Conservation (phyloP, 92 coral and sea anemone genomes). For the Bergia sp. region DNA sequence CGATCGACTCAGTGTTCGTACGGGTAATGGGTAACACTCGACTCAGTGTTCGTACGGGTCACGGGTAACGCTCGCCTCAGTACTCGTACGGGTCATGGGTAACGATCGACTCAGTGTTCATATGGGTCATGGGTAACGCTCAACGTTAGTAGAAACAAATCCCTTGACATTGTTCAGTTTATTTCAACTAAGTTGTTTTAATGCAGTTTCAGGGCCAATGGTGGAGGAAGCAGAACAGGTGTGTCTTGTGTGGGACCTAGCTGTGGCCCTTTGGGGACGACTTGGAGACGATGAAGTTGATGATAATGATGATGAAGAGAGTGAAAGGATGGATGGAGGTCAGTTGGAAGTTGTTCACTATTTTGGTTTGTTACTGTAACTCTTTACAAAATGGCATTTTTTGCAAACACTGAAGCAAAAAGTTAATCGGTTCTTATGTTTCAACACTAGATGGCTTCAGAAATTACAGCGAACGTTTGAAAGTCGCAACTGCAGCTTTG, state of each 20-base stretch:
- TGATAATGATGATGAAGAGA: slow-evolving; percentile 35
- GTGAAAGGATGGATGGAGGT: background rate
- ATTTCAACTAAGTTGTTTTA: background rate
- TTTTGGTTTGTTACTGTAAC: too few species aligned
- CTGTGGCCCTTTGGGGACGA: slow-evolving; percentile 92
- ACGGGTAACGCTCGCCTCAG: slow-evolving; percentile 45
- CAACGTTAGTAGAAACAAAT: too few species aligned
- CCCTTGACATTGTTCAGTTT: too few species aligned
- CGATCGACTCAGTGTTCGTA: too few species aligned
- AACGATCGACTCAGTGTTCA: background rate
- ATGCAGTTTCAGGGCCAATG: slow-evolving; percentile 74
- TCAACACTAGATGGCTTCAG: too few species aligned
- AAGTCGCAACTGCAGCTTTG: too few species aligned
- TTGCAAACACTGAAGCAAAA: too few species aligned
- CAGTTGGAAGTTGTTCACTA: background rate
- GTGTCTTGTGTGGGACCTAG: slow-evolving; percentile 89
- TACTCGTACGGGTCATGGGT: background rate
- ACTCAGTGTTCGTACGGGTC: background rate
- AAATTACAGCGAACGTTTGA: too few species aligned
- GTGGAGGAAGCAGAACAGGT: slow-evolving; percentile 75
- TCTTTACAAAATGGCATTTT: background rate
- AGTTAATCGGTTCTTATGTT: too few species aligned
- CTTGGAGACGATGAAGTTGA: slow-evolving; percentile 55
- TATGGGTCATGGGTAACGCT: background rate
- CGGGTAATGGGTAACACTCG: too few species aligned